Conservation (phyloP, 2,113 vertebrate genomes). For the Tympanuchus pallidicinctus region DNA sequence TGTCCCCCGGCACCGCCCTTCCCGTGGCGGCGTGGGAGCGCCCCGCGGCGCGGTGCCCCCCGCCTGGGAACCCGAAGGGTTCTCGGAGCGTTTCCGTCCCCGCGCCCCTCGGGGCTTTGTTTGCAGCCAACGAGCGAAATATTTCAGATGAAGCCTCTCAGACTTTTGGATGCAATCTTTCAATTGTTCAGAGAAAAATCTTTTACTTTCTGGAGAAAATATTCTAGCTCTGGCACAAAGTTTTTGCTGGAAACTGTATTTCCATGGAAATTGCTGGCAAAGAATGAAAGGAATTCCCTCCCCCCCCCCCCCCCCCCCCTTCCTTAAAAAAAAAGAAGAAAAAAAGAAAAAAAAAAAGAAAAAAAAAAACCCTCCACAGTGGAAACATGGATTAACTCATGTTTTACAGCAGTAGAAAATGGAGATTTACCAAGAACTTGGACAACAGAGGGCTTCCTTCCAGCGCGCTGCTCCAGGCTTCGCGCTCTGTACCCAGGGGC, state of each 20-base stretch:
- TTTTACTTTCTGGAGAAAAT: slow-evolving; percentile 42
- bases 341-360: not conserved
- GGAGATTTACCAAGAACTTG: not conserved
- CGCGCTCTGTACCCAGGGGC: not conserved
- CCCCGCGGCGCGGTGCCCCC: not conserved
- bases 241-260: slow-evolving; percentile 63
- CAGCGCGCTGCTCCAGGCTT: not conserved
- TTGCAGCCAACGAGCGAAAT: not conserved
- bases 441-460: not conserved
- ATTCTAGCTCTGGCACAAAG: not conserved
- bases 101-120: not conserved
- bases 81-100: not conserved
- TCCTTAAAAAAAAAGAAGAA: not conserved
- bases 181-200: slow-evolving; percentile 56
- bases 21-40: not conserved
- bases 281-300: slow-evolving; percentile 55
- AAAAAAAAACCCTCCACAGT: not conserved
- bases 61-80: not conserved
- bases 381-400: slow-evolving; percentile 59
- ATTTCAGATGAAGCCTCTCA: not conserved
- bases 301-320: not conserved
- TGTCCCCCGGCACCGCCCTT: not conserved
- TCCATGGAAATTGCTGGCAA: slow-evolving; percentile 66
- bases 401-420: slow-evolving; percentile 33
- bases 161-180: slow-evolving; percentile 34